phyloP scores from a whole-genome alignment of 2,113 vertebrate genomes.

The Phyllostomus discolor region DNA sequence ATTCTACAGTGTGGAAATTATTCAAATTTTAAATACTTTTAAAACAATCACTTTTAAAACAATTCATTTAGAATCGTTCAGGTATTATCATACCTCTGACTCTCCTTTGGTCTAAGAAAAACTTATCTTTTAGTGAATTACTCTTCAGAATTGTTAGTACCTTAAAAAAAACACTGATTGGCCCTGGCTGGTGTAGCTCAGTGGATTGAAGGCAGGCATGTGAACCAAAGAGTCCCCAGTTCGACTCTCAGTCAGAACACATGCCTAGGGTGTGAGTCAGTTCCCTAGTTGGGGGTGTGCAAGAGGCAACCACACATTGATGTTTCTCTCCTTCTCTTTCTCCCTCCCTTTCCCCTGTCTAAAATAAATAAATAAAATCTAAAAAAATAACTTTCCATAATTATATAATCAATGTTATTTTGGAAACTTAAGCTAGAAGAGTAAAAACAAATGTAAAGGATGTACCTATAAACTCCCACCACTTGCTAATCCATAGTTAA shows the following conservation, averaged over 20 bases:
- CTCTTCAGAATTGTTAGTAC: not conserved
- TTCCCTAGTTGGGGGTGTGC: too few relatives aligned
- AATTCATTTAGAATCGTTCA: not conserved
- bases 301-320: too few relatives aligned
- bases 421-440: not conserved
- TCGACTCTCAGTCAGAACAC: too few relatives aligned
- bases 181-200: too few relatives aligned
- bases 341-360: too few relatives aligned
- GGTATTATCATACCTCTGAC: not conserved
- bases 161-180: not conserved
- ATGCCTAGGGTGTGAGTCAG: too few relatives aligned
- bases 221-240: too few relatives aligned
- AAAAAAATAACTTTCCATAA: conserved; percentile 8
- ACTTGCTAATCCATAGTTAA: not conserved
- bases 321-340: too few relatives aligned
- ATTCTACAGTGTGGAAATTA: not conserved
- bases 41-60: not conserved
- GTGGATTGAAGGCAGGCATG: too few relatives aligned
- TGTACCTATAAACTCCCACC: not conserved
- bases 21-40: not conserved
- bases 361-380: too few relatives aligned
- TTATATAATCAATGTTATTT: not conserved
- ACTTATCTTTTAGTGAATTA: not conserved
- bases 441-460: not conserved
- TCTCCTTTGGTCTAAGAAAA: not conserved